Evolutionary conservation across 2,888 invertebrate genomes (phyloP).

Genomic region (Tricholauxania praeusta): DNA sequence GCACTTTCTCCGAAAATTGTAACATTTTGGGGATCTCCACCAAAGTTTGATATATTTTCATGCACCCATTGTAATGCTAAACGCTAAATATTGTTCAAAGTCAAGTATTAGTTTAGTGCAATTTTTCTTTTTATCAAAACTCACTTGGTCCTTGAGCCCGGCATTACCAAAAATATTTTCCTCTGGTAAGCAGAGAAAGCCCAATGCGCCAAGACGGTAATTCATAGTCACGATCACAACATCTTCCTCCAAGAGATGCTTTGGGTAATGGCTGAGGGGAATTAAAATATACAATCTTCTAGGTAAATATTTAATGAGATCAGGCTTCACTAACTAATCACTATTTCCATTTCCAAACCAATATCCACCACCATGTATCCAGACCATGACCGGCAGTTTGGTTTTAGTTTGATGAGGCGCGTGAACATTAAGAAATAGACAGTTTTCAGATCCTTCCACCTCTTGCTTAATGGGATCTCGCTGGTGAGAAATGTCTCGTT

Average conservation of each 20-base stretch:
- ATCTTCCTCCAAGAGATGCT: conserved; percentile 61
- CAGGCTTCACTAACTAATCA: conserved; percentile 56
- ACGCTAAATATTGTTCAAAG: conserved; percentile 45
- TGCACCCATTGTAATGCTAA: conserved; percentile 69
- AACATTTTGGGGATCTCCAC: conserved; percentile 67
- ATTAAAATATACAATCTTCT: not conserved
- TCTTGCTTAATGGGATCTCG: conserved; percentile 54
- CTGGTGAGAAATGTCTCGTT: conserved; percentile 60
- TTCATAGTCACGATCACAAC: conserved; percentile 65
- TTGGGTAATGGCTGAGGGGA: conserved; percentile 58
- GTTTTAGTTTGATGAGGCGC: conserved; percentile 51
- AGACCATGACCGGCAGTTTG: conserved; percentile 64
- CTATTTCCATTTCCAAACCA: conserved; percentile 60
- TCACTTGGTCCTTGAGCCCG: conserved; percentile 65
- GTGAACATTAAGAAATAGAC: conserved; percentile 64
- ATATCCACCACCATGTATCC: conserved; percentile 66
- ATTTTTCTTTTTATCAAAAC: not conserved
- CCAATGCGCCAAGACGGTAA: conserved; percentile 64
- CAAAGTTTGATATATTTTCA: conserved; percentile 68
- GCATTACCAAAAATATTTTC: conserved; percentile 64
- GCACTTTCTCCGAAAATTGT: conserved; percentile 66
- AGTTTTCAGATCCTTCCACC: conserved; percentile 62
- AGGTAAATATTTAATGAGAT: conserved; percentile 7
- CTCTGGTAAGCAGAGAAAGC: conserved; percentile 62
- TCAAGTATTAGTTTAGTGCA: not conserved